Evolutionary conservation across 2,888 invertebrate species (phyloP).

Genomic region (Lordiphosa andalusiaca): DNA sequence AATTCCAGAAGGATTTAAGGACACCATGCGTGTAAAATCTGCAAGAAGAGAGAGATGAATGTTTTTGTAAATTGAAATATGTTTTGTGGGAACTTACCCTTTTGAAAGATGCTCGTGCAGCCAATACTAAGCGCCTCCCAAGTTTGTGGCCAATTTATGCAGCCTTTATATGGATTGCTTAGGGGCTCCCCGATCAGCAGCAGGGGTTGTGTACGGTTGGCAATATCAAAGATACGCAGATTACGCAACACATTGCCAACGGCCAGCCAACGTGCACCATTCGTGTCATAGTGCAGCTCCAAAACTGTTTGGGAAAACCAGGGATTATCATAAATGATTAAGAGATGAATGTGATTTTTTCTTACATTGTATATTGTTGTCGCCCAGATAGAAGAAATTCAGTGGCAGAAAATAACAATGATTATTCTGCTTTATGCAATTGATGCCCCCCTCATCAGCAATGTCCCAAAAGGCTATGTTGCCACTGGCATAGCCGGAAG

Average conservation of each 20-base stretch:
- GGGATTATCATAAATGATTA: not conserved
- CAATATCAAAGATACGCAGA: conserved; percentile 68
- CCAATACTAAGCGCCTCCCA: conserved; percentile 68
- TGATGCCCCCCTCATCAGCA: conserved; percentile 75
- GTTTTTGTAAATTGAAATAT: not conserved
- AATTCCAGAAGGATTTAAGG: conserved; percentile 58
- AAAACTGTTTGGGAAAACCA: conserved; percentile 52
- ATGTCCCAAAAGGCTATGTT: conserved; percentile 84
- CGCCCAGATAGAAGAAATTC: conserved; percentile 82
- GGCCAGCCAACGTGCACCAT: conserved; percentile 76
- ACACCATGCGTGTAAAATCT: conserved; percentile 39
- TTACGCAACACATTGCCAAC: conserved; percentile 52
- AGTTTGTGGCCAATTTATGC: conserved; percentile 73
- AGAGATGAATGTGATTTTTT: too few relatives aligned
- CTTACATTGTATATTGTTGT: conserved; percentile 82
- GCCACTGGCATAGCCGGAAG: conserved; percentile 85
- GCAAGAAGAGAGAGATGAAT: not conserved
- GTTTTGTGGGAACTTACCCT: conserved; percentile 49
- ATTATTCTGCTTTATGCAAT: conserved; percentile 65
- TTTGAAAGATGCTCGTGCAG: conserved; percentile 54
- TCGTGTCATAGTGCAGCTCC: conserved; percentile 76
- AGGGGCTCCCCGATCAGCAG: conserved; percentile 48
- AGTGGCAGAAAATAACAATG: conserved; percentile 81
- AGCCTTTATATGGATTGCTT: conserved; percentile 47
- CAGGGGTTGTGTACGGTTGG: conserved; percentile 59